Percentiles rank a stretch among this genome's conserved stretches.
phyloP scores from a whole-genome alignment of 1,140 invertebrate genomes.

The Oryzaephilus surinamensis region DNA sequence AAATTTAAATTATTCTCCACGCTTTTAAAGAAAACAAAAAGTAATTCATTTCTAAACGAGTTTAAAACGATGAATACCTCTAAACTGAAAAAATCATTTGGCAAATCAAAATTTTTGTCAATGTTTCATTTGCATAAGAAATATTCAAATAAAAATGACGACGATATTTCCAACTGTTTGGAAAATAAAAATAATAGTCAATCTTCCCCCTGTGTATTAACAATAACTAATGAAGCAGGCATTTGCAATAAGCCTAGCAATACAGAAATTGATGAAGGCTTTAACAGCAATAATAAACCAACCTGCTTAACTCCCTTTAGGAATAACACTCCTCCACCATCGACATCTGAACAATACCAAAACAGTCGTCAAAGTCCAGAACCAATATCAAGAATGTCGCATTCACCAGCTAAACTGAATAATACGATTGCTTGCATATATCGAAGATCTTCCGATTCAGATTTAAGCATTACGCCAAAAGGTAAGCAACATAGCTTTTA shows the following conservation, averaged over 20 bases:
- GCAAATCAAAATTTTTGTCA: too few species aligned
- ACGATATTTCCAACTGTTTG: too few species aligned
- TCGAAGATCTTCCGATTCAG: conserved; percentile 83
- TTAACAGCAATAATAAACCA: conserved; percentile 30
- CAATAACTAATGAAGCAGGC: conserved; percentile 16
- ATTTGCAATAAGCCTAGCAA: conserved; percentile 19
- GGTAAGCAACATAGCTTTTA: conserved; percentile 45
- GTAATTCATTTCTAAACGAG: too few species aligned
- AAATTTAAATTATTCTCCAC: too few species aligned
- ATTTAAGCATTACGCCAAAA: conserved; percentile 85
- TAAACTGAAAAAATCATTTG: too few species aligned
- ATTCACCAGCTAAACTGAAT: conserved; percentile 44
- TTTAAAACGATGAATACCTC: too few species aligned
- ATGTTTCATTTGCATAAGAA: too few species aligned
- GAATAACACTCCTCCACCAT: conserved; percentile 23
- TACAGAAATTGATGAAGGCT: conserved; percentile 30
- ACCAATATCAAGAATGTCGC: conserved; percentile 17
- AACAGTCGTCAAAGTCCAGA: conserved; percentile 19
- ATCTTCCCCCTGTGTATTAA: conserved; percentile 11
- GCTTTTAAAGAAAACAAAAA: too few species aligned
- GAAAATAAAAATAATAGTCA: conserved; percentile 5
- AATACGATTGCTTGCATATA: conserved; percentile 47
- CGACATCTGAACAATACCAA: conserved; percentile 6
- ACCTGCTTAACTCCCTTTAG: conserved; percentile 33
- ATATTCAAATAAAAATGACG: too few species aligned